These are phyloP conservation scores for Phylloscopus trochilus DNA, from an alignment of 2,113 vertebrate genomes.

Conservation along the genomic window DNA sequence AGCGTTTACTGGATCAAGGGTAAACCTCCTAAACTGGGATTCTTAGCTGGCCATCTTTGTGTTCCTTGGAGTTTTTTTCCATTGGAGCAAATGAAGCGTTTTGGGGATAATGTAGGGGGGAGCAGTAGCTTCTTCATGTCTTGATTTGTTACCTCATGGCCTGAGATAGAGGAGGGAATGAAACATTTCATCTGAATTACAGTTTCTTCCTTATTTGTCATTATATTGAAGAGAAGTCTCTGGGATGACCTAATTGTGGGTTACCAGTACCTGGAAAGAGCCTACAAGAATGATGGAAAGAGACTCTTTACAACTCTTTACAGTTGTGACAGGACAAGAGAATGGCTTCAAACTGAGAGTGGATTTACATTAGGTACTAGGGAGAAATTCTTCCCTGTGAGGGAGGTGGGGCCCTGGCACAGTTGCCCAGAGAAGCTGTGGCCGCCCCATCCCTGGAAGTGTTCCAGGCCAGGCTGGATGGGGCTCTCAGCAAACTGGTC, in stretches of 20 bases:
- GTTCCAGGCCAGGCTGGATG: not conserved
- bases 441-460: not conserved
- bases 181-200: not conserved
- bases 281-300: not conserved
- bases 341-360: not conserved
- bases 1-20: not conserved
- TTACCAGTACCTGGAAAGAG: not conserved
- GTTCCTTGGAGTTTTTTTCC: not conserved
- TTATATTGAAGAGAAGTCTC: not conserved
- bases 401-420: not conserved
- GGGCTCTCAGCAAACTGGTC: accelerated
- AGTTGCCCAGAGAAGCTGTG: not conserved
- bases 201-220: not conserved
- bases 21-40: not conserved
- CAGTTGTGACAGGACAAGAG: accelerated
- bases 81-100: not conserved
- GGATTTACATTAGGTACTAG: not conserved
- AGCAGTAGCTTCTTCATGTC: not conserved
- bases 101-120: not conserved
- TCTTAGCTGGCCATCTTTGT: not conserved
- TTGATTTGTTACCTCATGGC: not conserved
- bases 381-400: not conserved
- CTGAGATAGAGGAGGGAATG: not conserved
- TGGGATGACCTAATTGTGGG: not conserved
- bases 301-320: not conserved